Base-by-base conservation (phyloP, 1,140 invertebrate species). In the Trachelipus rathkii region DNA sequence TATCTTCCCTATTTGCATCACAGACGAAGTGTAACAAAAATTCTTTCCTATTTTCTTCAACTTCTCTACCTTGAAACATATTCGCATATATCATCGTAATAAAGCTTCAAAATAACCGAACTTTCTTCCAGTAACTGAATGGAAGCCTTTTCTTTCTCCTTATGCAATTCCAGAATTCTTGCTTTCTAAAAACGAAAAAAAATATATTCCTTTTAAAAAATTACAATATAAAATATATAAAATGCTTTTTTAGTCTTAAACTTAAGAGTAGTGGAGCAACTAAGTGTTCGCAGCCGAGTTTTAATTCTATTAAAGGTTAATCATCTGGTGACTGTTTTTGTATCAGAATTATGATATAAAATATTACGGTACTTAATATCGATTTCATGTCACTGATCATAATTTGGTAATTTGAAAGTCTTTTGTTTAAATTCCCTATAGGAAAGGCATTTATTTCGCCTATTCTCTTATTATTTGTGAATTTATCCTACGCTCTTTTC, bases 81-180 rank as follows among this genome's bases (percentile, higher is more conserved):
- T 23, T 76, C 67, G 21, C 74, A 76, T 23, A 76, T 76, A 66
- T 76, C 53, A 45, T 76, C 74, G 23, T 76, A 76, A 19, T 76
- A 67, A 21, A 76, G 69, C 9, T 53, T 44, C 10, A 76, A 44
- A 45, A 76, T 76, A n/a, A 6, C 19, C 10, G 74, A 45, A 7
- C 21, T 11, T 33, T 76, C 74, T 0, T 71, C 67, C 43, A 71
- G 44, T 10, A 76, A 46, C 67, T 76, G 74, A n/a, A 76, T 46
- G 7, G 74, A 45, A n/a, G 74, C 74, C 33, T 76, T 71, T 23
- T 76, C 67, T 13, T n/a, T 15, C 0, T 68, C 67, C 19, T 71
- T 76, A 45, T 76, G 67, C 43, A 66, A 66, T 45, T 76, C 74
- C 69, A 76, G 46, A 13, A 71, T 71, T 10, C 66, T 24, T 9